These are phyloP conservation scores for Drosophila bunnanda DNA, from an alignment of 2,888 invertebrate genomes.

Conservation along the genomic window DNA sequence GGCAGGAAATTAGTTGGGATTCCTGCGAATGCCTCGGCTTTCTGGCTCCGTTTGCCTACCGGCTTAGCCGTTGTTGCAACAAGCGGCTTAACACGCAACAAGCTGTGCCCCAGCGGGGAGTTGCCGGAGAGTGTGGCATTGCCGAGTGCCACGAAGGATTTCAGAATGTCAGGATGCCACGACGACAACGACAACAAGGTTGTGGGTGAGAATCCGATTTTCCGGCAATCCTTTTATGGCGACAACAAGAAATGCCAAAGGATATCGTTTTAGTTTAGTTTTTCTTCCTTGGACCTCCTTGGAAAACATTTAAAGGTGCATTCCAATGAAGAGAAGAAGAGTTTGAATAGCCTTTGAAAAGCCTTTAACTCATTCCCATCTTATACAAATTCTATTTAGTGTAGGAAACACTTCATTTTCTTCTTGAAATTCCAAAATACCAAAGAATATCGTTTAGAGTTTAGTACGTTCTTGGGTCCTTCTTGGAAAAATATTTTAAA, in stretches of 20 bases:
- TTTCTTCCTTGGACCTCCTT: too few relatives aligned
- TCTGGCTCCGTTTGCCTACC: conserved; percentile 7
- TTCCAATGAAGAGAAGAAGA: background rate
- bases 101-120: conserved; percentile 31
- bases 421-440: background rate
- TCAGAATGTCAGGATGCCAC: background rate
- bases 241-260: background rate
- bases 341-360: too few relatives aligned
- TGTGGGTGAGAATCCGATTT: conserved; percentile 8
- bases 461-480: too few relatives aligned
- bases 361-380: background rate
- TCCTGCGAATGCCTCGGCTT: conserved; percentile 30
- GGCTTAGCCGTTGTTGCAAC: conserved; percentile 71
- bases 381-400: background rate
- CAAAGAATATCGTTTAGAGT: too few relatives aligned
- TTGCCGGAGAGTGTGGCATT: background rate
- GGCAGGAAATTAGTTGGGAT: conserved; percentile 64
- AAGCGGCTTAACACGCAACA: conserved; percentile 66
- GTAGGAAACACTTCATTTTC: background rate
- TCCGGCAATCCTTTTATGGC: background rate
- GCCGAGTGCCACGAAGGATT: conserved; percentile 7
- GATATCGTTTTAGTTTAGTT: background rate
- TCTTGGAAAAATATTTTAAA: too few relatives aligned
- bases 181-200: background rate
- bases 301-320: background rate